Evolutionary conservation across 2,888 invertebrate species (phyloP), one percentile per base, ranked within the genome.

Genomic region (Mythimna albipuncta): DNA sequence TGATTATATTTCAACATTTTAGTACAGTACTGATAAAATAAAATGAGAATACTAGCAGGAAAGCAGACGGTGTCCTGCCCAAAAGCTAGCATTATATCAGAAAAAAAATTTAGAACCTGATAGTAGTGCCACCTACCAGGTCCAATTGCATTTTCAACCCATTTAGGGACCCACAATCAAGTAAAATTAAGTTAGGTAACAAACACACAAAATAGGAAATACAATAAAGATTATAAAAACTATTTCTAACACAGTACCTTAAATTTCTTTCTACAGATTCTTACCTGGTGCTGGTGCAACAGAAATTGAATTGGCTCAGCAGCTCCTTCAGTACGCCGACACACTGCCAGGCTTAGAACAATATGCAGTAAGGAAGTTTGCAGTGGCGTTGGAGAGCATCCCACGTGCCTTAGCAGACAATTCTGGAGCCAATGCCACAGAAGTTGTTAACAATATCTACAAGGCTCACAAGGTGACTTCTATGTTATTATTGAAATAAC

Each of bases 321-420:
- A 98, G 89, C 97, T 99, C 21, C 97, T 98, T 9, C 97, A 98
- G 69, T 99, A 98, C 91, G 99, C 99, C 0, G 99, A 99, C 89
- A 99, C 98, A 9, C 96, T 99, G 71, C 98, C 99, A 0, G 99
- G 99, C 1, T 96, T 99, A 75, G 99, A 99, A 90, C 99, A 99
- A 91, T 99, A 99, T 94, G 98, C 99, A 16, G 98, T 99, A 19
- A 97, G 99, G 84, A 99, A 99, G 93, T 99, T 99, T 93, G 98
- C 98, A 13, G 96, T 97, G 0, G 99, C 99, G 3, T 96, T 99
- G 19, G 99, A 99, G 95, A 97, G 97, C 64, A 98, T 99, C 87
- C 99, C 99, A 0, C 98, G 99, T 92, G 98, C 98, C 1, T 96
- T 99, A 71, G 98, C 99, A 2, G 99, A 99, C 84, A 99, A 99